These are phyloP conservation scores for Acyrthosiphon pisum DNA, from an alignment of 1,140 invertebrate species.

Conservation along the genomic window DNA sequence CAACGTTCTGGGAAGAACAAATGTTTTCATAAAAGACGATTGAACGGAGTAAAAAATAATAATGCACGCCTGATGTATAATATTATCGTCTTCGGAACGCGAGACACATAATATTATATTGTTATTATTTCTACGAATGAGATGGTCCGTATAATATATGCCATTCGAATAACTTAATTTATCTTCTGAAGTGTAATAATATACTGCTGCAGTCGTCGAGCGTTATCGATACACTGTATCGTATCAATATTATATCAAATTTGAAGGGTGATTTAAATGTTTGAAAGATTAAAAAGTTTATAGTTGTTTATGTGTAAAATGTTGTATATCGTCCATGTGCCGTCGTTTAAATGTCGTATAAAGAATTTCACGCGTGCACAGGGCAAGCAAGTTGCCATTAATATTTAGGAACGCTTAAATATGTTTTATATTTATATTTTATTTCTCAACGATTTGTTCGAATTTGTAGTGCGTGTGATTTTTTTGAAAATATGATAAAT, in stretches of 20 bases:
- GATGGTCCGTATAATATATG: background rate
- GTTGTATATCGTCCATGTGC: background rate
- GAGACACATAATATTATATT: background rate
- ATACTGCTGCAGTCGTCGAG: background rate
- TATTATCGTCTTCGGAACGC: background rate
- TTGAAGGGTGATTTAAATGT: background rate
- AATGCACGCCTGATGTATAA: too few species aligned
- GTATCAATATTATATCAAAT: background rate
- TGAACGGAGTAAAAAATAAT: background rate
- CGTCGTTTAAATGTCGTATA: background rate
- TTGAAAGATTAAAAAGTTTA: background rate
- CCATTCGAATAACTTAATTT: background rate
- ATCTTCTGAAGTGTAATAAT: background rate
- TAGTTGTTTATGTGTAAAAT: background rate
- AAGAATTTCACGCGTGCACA: background rate
- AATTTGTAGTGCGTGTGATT: background rate
- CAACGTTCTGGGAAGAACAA: background rate
- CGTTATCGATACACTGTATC: background rate
- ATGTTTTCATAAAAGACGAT: background rate
- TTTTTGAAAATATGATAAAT: background rate
- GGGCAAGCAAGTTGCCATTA: background rate
- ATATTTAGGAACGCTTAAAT: background rate
- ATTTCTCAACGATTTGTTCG: background rate
- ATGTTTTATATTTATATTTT: background rate
- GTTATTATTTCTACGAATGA: background rate